Conservation (phyloP, 2,888 invertebrate genomes). For the Rhingia rostrata region DNA sequence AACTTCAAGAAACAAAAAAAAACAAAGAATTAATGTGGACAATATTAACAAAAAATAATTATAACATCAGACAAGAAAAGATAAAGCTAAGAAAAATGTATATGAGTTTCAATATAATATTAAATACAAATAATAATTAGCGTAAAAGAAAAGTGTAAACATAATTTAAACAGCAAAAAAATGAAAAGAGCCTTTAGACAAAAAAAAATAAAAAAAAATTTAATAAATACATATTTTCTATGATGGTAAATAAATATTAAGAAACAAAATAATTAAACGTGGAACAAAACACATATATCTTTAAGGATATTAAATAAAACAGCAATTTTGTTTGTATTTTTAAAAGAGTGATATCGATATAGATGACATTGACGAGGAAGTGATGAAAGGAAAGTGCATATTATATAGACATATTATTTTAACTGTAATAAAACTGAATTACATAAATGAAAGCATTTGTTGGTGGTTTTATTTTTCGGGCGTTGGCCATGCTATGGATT, state of each 20-base stretch:
- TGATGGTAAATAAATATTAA: constrained; percentile 33
- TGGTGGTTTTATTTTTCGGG: neutral
- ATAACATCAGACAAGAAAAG: constrained; percentile 13
- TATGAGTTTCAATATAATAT: constrained; percentile 29
- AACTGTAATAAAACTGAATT: constrained; percentile 64
- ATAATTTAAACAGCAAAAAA: constrained; percentile 24
- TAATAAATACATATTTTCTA: constrained; percentile 57
- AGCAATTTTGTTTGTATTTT: constrained; percentile 50
- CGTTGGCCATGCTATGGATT: no score
- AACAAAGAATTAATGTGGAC: constrained; percentile 54
- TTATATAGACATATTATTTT: constrained; percentile 70
- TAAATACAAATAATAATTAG: constrained; percentile 4
- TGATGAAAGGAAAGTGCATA: constrained; percentile 66
- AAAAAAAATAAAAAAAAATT: constrained; percentile 33
- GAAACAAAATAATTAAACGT: constrained; percentile 7
- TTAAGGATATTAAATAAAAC: constrained; percentile 1
- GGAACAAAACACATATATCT: neutral
- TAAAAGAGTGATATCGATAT: constrained; percentile 67
- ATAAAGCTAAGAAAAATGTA: constrained; percentile 12
- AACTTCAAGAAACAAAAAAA: constrained; percentile 20
- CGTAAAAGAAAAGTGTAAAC: constrained; percentile 7
- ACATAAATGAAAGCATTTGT: constrained; percentile 33
- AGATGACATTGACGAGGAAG: constrained; percentile 50
- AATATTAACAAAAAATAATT: constrained; percentile 51
- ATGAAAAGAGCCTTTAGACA: constrained; percentile 61